A percentile compares a stretch with the other conserved stretches of the same genome.
These are phyloP conservation scores for Neoniphon sammara DNA, from an alignment of 2,797 vertebrate species.

Conservation along the genomic window DNA sequence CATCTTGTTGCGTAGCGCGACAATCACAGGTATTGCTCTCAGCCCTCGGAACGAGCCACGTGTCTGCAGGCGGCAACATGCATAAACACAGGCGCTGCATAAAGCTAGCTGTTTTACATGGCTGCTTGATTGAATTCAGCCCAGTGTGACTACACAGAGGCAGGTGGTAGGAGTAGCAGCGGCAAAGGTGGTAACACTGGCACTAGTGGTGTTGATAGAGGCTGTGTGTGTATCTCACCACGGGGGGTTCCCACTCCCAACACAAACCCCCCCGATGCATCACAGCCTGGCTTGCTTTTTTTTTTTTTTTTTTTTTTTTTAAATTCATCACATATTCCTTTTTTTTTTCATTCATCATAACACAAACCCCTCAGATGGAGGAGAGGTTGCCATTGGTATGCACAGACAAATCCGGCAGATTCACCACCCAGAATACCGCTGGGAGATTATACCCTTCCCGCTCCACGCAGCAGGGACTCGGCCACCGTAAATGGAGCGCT, in stretches of 20 bases:
- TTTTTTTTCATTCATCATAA: conserved; percentile 55
- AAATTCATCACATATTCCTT: neutral
- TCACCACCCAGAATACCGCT: conserved; percentile 75
- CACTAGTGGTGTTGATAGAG: conserved; percentile 34
- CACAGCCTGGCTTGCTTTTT: neutral
- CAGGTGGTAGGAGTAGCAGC: conserved; percentile 48
- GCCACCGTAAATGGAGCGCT: conserved; percentile 75
- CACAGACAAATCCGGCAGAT: conserved; percentile 64
- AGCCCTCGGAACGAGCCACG: conserved; percentile 15
- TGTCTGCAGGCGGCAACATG: conserved; percentile 42
- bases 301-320: conserved; percentile 1
- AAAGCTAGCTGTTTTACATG: conserved; percentile 53
- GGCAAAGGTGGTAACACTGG: conserved; percentile 41
- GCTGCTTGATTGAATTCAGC: conserved; percentile 60
- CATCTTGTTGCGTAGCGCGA: neutral
- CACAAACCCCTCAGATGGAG: conserved; percentile 58
- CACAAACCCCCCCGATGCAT: conserved; percentile 16
- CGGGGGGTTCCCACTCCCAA: conserved; percentile 41
- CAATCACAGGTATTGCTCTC: neutral
- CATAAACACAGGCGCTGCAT: conserved; percentile 26
- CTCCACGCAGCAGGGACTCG: conserved; percentile 71
- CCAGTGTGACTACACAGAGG: conserved; percentile 49
- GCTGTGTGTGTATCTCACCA: conserved; percentile 41
- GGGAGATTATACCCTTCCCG: conserved; percentile 78
- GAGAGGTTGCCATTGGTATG: conserved; percentile 79